Conservation (phyloP, 1,140 invertebrate genomes). For the Metopolophium dirhodum region DNA sequence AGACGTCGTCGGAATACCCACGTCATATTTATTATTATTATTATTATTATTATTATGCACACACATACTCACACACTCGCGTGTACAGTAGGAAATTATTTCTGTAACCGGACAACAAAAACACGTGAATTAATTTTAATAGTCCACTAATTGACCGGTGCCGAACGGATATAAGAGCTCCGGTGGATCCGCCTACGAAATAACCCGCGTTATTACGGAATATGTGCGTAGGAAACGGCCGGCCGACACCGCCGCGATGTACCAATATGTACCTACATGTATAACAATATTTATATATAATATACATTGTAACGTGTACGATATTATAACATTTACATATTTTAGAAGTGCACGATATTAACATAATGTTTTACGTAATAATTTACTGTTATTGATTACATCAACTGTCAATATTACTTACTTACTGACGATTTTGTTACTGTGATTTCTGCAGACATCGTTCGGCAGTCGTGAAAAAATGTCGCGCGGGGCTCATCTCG, state of each 20-base stretch:
- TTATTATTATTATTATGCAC: neutral
- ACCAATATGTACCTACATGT: no score
- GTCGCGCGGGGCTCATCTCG: no score
- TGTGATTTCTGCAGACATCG: no score
- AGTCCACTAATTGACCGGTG: constrained; percentile 33
- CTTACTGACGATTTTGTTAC: no score
- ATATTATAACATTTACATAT: neutral
- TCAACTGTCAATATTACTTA: no score
- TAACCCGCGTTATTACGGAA: neutral
- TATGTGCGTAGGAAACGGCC: neutral
- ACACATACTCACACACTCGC: neutral
- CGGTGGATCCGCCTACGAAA: neutral
- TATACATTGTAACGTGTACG: neutral
- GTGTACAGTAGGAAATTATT: neutral
- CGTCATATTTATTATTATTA: neutral
- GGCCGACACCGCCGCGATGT: neutral
- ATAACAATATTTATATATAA: neutral
- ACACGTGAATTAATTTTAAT: constrained; percentile 38
- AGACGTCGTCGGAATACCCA: neutral
- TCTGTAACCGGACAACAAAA: constrained; percentile 16
- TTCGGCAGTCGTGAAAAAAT: no score
- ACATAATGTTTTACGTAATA: neutral
- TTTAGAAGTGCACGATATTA: neutral
- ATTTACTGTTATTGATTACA: neutral
- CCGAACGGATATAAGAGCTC: constrained; percentile 23